These are phyloP conservation scores for human (Homo sapiens) DNA, from an alignment of 2,113 vertebrate species.

Conservation along the genomic window GRCh38 chr13:105377001-105377500, in stretches of 20 bases:
- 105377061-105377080: background rate
- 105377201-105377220: background rate
- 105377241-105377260: background rate
- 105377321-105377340: background rate
- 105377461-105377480: background rate
- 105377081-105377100: constrained; percentile 38
- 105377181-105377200: constrained; percentile 23
- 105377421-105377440: background rate
- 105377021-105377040: background rate
- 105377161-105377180: background rate
- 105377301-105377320: background rate
- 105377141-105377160: background rate
- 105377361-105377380: background rate
- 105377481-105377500: constrained; percentile 16
- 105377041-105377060: background rate
- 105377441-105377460: background rate
- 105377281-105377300: background rate
- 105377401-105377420: background rate
- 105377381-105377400: background rate
- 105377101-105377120: background rate
- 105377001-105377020: background rate
- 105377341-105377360: background rate
- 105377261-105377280: background rate
- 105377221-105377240: background rate
- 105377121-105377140: background rate